Conservation (phyloP, 2,888 invertebrate genomes). For the Tinea trinotella region DNA sequence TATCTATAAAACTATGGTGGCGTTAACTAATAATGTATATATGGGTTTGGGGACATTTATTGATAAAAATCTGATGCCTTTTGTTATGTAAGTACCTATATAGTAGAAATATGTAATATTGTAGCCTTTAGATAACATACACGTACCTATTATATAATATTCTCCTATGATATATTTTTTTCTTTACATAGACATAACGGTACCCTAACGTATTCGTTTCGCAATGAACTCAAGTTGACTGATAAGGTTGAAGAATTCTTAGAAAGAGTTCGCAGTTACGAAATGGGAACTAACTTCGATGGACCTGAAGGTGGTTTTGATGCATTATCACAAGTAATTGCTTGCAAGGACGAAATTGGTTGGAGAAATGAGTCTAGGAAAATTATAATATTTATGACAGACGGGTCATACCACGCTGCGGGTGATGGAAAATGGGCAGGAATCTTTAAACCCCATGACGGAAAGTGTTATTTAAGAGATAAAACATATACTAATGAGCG, state of each 20-base stretch:
- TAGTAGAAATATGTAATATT: background rate
- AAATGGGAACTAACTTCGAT: slow-evolving; percentile 73
- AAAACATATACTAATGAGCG: slow-evolving; percentile 72
- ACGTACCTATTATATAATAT: background rate
- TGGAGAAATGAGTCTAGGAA: slow-evolving; percentile 85
- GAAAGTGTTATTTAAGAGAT: slow-evolving; percentile 73
- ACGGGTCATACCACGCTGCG: slow-evolving; percentile 82
- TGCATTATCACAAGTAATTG: slow-evolving; percentile 83
- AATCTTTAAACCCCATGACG: slow-evolving; percentile 80
- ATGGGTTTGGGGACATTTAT: slow-evolving; percentile 79
- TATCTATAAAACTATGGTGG: slow-evolving; percentile 66
- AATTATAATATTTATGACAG: slow-evolving; percentile 84
- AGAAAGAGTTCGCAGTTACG: slow-evolving; percentile 44
- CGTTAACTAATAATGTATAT: slow-evolving; percentile 74
- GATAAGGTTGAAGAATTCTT: slow-evolving; percentile 61
- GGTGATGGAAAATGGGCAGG: slow-evolving; percentile 84
- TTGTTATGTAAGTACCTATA: slow-evolving; percentile 25
- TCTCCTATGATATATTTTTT: background rate
- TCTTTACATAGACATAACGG: background rate
- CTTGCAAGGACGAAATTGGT: slow-evolving; percentile 78
- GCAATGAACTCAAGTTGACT: slow-evolving; percentile 79
- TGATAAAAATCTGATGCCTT: slow-evolving; percentile 77
- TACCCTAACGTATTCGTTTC: slow-evolving; percentile 76
- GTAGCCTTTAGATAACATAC: no score
- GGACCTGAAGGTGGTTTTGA: slow-evolving; percentile 89